These are phyloP conservation scores for Chelonus formosanus DNA, from an alignment of 2,888 invertebrate genomes.

Conservation along the genomic window DNA sequence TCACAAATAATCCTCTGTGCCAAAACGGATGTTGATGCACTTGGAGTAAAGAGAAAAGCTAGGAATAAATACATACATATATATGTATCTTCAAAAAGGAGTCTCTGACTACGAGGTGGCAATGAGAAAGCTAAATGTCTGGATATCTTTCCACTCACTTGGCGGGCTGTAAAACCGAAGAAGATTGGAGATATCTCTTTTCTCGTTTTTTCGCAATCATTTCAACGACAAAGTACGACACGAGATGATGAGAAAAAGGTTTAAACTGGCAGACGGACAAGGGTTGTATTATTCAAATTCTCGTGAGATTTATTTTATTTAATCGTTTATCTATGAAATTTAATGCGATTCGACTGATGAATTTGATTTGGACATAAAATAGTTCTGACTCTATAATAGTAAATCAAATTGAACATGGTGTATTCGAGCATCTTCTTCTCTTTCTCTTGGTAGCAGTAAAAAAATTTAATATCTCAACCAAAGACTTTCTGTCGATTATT, in stretches of 20 bases:
- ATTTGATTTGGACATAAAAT: not conserved
- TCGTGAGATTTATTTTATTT: constrained; percentile 1
- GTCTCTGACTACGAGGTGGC: constrained; percentile 4
- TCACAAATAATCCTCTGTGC: no score
- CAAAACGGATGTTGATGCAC: no score
- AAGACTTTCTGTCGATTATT: not conserved
- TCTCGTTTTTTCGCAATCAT: constrained; percentile 23
- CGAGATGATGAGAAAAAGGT: constrained; percentile 19
- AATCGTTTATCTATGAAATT: constrained; percentile 1
- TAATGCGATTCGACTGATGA: constrained; percentile 3
- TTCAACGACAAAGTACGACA: constrained; percentile 10
- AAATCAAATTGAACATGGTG: not conserved
- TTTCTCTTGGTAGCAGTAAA: not conserved
- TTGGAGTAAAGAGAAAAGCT: no score
- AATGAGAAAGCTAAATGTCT: constrained; percentile 28
- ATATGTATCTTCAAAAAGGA: not conserved
- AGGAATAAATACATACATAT: no score
- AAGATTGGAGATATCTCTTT: constrained; percentile 34
- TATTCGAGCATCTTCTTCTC: not conserved
- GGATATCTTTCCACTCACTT: constrained; percentile 30
- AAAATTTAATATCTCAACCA: constrained; percentile 2
- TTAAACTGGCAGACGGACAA: constrained; percentile 3
- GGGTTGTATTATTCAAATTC: constrained; percentile 32
- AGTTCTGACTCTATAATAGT: no score
- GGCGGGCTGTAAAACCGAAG: constrained; percentile 29